Evolutionary conservation across 2,888 invertebrate genomes (phyloP).

Genomic region (Agrochola lota): DNA sequence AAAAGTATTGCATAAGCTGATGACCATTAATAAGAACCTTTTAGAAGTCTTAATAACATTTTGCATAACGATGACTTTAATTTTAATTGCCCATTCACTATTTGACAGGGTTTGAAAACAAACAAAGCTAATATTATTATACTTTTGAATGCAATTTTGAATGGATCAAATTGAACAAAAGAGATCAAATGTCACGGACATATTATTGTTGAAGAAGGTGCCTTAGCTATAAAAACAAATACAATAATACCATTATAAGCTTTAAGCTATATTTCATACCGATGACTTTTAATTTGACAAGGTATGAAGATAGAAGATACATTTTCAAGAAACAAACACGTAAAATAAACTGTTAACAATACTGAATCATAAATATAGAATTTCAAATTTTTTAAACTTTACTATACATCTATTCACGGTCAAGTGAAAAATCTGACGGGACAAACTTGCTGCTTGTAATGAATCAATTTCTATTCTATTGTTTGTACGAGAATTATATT

Average conservation of each 20-base stretch:
- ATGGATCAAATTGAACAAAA: conserved; percentile 37
- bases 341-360: neutral
- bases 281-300: conserved; percentile 4
- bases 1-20: conserved; percentile 47
- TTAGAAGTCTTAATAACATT: conserved; percentile 47
- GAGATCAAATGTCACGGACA: conserved; percentile 51
- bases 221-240: conserved; percentile 29
- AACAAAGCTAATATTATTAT: conserved; percentile 27
- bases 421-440: neutral
- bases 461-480: neutral
- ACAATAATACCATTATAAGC: neutral
- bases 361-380: neutral
- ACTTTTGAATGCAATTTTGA: conserved; percentile 16
- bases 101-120: conserved; percentile 46
- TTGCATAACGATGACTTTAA: conserved; percentile 45
- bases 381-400: neutral
- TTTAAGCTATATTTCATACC: neutral
- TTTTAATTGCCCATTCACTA: conserved; percentile 53
- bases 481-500: neutral
- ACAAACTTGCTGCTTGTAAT: neutral
- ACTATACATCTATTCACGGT: neutral
- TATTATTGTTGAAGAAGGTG: conserved; percentile 22
- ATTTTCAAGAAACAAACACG: neutral
- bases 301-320: neutral
- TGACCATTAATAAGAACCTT: conserved; percentile 21